Evolutionary conservation across 1,140 invertebrate species (phyloP).

Genomic region (Eufriesea mexicana): DNA sequence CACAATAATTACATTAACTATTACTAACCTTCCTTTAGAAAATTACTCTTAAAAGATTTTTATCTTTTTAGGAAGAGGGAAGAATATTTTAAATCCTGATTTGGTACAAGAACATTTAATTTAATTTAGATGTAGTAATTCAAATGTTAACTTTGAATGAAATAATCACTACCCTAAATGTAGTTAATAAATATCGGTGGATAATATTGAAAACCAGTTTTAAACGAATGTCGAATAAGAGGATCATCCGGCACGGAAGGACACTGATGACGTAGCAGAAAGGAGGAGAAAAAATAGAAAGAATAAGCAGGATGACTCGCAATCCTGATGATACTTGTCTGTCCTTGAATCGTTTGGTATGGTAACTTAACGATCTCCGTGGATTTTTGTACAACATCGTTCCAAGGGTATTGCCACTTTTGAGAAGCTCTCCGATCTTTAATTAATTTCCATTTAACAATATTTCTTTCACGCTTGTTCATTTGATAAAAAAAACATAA

Average conservation of each 20-base stretch:
- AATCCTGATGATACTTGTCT: slow-evolving; percentile 46
- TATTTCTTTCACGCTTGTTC: background rate
- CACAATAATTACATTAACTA: background rate
- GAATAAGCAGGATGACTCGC: slow-evolving; percentile 48
- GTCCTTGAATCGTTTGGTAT: slow-evolving; percentile 39
- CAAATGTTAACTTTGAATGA: background rate
- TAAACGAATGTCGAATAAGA: slow-evolving; percentile 24
- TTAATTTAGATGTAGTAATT: background rate
- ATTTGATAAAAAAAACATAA: background rate
- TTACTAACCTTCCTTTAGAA: background rate
- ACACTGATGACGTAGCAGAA: slow-evolving; percentile 16
- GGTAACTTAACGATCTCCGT: slow-evolving; percentile 46
- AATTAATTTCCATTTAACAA: background rate
- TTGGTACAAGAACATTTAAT: background rate
- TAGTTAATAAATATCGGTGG: background rate
- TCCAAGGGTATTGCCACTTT: background rate
- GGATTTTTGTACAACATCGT: slow-evolving; percentile 3
- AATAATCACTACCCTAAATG: background rate
- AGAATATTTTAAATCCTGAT: background rate
- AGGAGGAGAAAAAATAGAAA: slow-evolving; percentile 20
- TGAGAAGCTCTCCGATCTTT: background rate
- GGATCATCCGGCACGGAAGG: slow-evolving; percentile 2
- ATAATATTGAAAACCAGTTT: background rate
- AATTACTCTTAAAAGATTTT: background rate
- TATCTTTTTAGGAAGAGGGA: too few species aligned